These are phyloP conservation scores for Carcharodon carcharias DNA, from an alignment of 2,797 vertebrate genomes.

Conservation along the genomic window DNA sequence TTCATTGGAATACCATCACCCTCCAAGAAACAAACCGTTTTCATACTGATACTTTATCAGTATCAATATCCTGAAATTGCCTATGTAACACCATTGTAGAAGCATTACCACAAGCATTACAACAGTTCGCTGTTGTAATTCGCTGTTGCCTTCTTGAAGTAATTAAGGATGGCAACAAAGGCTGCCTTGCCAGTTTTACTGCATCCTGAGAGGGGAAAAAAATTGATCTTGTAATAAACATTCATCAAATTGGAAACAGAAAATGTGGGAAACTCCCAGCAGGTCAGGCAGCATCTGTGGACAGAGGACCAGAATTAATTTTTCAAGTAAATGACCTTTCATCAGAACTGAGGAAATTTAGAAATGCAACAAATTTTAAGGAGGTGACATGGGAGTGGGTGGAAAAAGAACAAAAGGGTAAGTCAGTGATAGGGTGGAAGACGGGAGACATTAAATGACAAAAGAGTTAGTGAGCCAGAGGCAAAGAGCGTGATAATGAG, in stretches of 20 bases:
- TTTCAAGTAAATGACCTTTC: background rate
- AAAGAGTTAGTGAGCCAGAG: background rate
- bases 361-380: background rate
- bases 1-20: background rate
- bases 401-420: background rate
- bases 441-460: background rate
- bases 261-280: background rate
- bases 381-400: background rate
- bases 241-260: no score
- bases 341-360: background rate
- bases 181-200: no score
- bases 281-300: background rate
- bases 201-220: background rate
- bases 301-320: background rate
- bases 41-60: background rate
- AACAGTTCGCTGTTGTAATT: background rate
- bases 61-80: background rate
- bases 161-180: background rate
- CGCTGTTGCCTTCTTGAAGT: background rate
- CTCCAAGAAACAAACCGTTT: background rate
- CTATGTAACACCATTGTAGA: background rate
- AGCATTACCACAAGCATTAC: background rate
- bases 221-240: no score
- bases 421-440: background rate
- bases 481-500: background rate